Evolutionary conservation across 2,797 vertebrate species (phyloP), one percentile per base, ranked within the genome.

Genomic region (Hylomyscus alleni): DNA sequence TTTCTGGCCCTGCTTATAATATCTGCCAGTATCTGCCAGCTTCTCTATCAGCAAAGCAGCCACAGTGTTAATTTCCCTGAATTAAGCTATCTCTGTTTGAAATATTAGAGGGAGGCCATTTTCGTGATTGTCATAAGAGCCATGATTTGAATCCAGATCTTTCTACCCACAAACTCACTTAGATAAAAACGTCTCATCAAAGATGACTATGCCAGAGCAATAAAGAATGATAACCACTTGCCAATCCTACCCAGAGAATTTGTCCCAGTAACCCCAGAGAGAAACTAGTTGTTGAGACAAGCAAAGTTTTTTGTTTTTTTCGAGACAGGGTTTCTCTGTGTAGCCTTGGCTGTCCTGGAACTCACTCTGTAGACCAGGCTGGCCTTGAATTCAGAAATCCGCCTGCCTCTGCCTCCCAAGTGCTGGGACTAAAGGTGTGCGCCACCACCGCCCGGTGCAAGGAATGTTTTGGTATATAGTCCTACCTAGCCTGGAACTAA

Each of bases 51-150:
- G 22, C n/a, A 20, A 47, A 78, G 31, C 86, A 91, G 65, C 47
- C 40, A 83, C 37, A 77, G 15, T 76, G 65, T 83, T 95, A 90
- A 87, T 84, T 80, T 69, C 19, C 56, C 26, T 62, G 47, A 40
- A 44, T 94, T 65, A 89, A 84, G 31, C 50, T 37, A 37, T 73
- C 26, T 78, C 77, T 94, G 56, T 95, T 89, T 92, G 94, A 94
- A 96, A 89, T 91, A 95, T 62, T 87, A 67, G 19, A 90, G 34
- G 84, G 81, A 93, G 50, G 90, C 92, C 69, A 89, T 90, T 97
- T 95, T 94, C 85, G 67, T 87, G 19, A 84, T 60, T 47, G 40
- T 37, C 56, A 0, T 67, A 60, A 88, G 40, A 93, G 24, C 9
- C 44, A 37, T 73, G 54, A 82, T 86, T 89, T 93, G 91, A 95